These are phyloP conservation scores for Prunella strophiata DNA, from an alignment of 2,797 vertebrate genomes.

Conservation along the genomic window DNA sequence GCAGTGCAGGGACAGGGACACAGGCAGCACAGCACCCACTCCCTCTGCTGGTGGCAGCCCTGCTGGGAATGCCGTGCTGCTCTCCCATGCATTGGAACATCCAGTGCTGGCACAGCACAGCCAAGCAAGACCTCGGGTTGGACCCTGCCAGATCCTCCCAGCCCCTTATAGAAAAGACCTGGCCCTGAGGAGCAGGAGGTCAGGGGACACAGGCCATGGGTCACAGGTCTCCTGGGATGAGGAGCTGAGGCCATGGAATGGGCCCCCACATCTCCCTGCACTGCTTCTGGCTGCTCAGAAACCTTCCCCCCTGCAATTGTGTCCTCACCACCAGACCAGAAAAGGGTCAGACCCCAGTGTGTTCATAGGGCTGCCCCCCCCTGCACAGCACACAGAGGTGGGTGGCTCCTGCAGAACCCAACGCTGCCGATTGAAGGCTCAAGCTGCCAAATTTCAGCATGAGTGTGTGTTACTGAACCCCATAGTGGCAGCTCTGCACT, in stretches of 20 bases:
- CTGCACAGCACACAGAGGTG: background rate
- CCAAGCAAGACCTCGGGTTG: accelerated
- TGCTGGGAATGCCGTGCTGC: background rate
- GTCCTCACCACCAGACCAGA: background rate
- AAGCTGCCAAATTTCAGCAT: background rate
- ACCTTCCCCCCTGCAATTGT: background rate
- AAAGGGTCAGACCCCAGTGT: background rate
- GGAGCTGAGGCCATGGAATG: background rate
- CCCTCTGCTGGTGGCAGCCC: conserved; percentile 25
- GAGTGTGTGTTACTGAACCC: background rate
- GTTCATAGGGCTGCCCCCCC: background rate
- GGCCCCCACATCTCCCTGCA: background rate
- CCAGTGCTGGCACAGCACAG: background rate
- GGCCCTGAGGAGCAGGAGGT: background rate
- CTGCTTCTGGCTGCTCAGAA: background rate
- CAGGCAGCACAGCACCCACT: background rate
- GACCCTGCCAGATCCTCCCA: background rate
- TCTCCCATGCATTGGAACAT: background rate
- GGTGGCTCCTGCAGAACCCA: background rate
- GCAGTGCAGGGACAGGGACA: background rate
- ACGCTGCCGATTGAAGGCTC: background rate
- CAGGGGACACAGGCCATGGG: background rate
- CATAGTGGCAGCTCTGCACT: background rate
- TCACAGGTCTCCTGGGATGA: background rate
- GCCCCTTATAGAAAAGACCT: accelerated